Conservation (phyloP, 2,888 invertebrate species). For the Diarsia mendica region DNA sequence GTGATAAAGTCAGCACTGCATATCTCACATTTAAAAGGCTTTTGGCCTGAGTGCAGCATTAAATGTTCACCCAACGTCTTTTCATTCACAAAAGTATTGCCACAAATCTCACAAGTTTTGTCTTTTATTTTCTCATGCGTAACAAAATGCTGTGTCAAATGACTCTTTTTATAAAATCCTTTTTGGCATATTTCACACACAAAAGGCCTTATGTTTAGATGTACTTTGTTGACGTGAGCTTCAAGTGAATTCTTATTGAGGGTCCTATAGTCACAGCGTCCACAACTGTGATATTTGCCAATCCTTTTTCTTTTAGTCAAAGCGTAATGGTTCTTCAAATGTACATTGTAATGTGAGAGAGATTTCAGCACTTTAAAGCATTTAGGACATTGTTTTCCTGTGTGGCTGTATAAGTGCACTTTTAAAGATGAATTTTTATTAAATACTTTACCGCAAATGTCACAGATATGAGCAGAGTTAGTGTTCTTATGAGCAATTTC, state of each 20-base stretch:
- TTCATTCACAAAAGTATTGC: constrained; percentile 74
- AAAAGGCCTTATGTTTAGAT: constrained; percentile 74
- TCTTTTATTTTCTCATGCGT: constrained; percentile 72
- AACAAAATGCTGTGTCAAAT: constrained; percentile 73
- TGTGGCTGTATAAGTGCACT: constrained; percentile 70
- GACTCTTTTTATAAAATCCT: constrained; percentile 79
- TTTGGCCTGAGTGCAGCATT: constrained; percentile 75
- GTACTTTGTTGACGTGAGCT: constrained; percentile 78
- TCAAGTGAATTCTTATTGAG: constrained; percentile 74
- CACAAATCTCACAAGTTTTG: constrained; percentile 79
- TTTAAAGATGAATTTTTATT: constrained; percentile 64
- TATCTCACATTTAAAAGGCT: constrained; percentile 76
- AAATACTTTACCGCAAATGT: constrained; percentile 72
- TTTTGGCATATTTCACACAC: constrained; percentile 75
- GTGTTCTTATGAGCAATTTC: constrained; percentile 52
- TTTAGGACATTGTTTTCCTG: constrained; percentile 71
- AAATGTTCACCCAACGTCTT: constrained; percentile 78
- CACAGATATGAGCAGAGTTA: constrained; percentile 68
- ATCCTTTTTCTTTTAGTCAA: constrained; percentile 59
- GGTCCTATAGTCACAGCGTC: constrained; percentile 72
- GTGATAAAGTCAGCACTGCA: constrained; percentile 77
- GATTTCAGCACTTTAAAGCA: constrained; percentile 75
- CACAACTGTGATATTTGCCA: constrained; percentile 68
- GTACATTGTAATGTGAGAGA: constrained; percentile 71
- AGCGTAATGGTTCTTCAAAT: constrained; percentile 68